phyloP scores from a whole-genome alignment of 2,888 invertebrate genomes.

The Onthophagus sagittarius region DNA sequence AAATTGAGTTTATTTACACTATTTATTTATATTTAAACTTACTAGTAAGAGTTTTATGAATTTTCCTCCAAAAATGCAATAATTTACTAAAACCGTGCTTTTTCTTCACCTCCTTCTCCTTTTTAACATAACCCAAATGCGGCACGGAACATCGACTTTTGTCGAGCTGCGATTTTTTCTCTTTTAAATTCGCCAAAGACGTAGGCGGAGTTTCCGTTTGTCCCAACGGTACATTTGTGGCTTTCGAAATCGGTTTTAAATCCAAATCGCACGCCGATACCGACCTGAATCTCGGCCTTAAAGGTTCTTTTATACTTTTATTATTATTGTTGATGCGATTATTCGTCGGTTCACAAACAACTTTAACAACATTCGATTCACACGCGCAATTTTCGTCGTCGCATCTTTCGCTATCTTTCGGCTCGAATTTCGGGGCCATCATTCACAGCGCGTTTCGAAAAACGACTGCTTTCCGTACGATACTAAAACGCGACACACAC shows the following conservation, averaged over 20 bases:
- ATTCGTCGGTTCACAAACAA: background rate
- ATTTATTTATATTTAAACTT: conserved; percentile 29
- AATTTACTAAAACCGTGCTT: conserved; percentile 32
- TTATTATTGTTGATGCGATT: background rate
- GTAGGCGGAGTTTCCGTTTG: conserved; percentile 22
- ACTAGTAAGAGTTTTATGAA: conserved; percentile 37
- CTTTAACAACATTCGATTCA: background rate
- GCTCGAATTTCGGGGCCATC: conserved; percentile 20
- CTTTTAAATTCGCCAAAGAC: conserved; percentile 19
- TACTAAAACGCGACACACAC: background rate
- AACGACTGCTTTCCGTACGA: background rate
- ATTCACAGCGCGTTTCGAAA: background rate
- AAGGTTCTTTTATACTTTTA: conserved; percentile 26
- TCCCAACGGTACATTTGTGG: conserved; percentile 13
- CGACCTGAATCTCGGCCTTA: conserved; percentile 33
- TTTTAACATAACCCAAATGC: conserved; percentile 18
- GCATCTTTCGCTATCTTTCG: conserved; percentile 11
- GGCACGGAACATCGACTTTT: conserved; percentile 21
- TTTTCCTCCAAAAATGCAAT: conserved; percentile 38
- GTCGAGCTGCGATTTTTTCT: conserved; percentile 24
- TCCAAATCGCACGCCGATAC: conserved; percentile 38
- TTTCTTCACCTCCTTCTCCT: conserved; percentile 26
- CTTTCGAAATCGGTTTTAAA: conserved; percentile 11
- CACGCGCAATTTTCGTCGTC: conserved; percentile 9
- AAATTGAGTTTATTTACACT: too few relatives aligned